Conservation (phyloP, 2,797 vertebrate genomes). For the Carcharodon carcharias region DNA sequence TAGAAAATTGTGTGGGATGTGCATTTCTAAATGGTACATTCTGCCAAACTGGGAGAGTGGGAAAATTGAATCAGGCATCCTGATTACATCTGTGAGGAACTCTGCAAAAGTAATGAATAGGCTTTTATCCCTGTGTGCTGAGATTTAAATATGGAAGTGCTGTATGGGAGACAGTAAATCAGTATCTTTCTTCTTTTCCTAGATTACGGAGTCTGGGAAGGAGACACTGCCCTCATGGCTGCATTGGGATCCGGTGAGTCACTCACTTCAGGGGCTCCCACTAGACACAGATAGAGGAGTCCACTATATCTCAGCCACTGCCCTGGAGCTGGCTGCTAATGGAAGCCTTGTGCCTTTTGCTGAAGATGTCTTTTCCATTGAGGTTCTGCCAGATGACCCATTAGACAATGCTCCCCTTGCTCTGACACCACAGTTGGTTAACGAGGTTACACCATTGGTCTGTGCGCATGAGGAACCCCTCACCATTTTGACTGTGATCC, state of each 20-base stretch:
- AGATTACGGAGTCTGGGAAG: constrained; percentile 82
- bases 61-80: not conserved
- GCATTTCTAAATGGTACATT: not conserved
- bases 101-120: not conserved
- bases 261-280: constrained; percentile 78
- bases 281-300: constrained; percentile 86
- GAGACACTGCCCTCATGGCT: constrained; percentile 81
- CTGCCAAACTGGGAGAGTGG: not conserved
- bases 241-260: constrained; percentile 70
- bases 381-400: constrained; percentile 86
- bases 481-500: constrained; percentile 87
- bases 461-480: constrained; percentile 78
- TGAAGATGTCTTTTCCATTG: constrained; percentile 80
- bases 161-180: not conserved
- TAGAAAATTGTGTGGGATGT: not conserved
- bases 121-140: not conserved
- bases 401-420: constrained; percentile 66
- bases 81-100: not conserved
- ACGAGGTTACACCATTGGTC: constrained; percentile 56
- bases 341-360: constrained; percentile 62
- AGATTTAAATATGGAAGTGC: constrained; percentile 17
- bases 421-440: constrained; percentile 51
- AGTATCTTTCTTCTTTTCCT: constrained; percentile 39
- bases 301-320: constrained; percentile 78
- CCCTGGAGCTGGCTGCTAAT: constrained; percentile 61